phyloP scores from a whole-genome alignment of 2,797 vertebrate genomes.

The Ctenosaura bakeri region DNA sequence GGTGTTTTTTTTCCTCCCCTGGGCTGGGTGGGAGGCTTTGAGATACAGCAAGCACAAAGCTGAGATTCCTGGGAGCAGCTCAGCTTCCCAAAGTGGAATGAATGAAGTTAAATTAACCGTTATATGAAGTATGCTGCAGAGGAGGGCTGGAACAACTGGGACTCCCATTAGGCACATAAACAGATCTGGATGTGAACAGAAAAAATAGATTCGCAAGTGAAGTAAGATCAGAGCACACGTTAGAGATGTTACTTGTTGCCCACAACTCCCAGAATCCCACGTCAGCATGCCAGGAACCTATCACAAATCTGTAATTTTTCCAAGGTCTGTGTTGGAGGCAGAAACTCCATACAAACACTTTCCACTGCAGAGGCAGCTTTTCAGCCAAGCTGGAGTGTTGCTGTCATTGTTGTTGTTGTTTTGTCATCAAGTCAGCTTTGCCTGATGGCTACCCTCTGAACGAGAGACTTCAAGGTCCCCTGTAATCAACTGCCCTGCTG shows the following conservation, averaged over 20 bases:
- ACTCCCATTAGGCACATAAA: background rate
- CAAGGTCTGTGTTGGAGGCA: background rate
- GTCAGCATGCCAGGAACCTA: no score
- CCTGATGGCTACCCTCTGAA: no score
- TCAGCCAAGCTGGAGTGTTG: no score
- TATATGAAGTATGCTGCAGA: background rate
- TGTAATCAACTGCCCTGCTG: no score
- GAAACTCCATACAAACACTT: no score
- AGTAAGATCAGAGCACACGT: no score
- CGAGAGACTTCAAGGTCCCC: no score
- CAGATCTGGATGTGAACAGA: background rate
- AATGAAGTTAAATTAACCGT: background rate
- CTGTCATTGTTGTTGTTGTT: background rate
- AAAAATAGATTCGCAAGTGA: background rate
- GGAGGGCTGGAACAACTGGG: background rate
- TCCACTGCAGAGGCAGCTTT: background rate
- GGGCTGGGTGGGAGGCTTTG: background rate
- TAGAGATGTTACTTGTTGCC: no score
- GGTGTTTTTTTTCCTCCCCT: no score
- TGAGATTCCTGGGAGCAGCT: conserved; percentile 1
- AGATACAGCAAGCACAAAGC: background rate
- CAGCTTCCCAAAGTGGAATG: background rate
- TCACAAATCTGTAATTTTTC: no score
- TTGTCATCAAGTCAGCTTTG: no score
- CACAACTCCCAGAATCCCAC: no score